Evolutionary conservation across 1,140 invertebrate genomes (phyloP).

Genomic region (Laupala kohalensis): DNA sequence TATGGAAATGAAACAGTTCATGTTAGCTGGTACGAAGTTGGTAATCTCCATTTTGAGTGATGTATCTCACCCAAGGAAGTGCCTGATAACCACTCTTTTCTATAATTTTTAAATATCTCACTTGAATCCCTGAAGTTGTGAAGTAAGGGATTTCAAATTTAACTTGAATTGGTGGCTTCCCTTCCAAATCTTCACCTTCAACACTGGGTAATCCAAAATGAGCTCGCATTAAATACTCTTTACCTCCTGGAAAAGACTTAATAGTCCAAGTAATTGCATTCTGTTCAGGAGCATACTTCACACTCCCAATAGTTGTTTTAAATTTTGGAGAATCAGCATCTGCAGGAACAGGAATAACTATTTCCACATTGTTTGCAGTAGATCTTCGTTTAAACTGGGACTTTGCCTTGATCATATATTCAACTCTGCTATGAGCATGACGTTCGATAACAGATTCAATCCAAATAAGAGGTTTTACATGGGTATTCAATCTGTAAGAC

Average conservation of each 20-base stretch:
- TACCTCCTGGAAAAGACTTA: slow-evolving; percentile 98
- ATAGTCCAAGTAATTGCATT: slow-evolving; percentile 99
- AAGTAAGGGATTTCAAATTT: slow-evolving; percentile 99
- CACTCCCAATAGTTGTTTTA: slow-evolving; percentile 94
- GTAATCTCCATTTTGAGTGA: slow-evolving; percentile 99
- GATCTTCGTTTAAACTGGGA: slow-evolving; percentile 97
- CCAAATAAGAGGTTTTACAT: slow-evolving; percentile 98
- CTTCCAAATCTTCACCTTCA: slow-evolving; percentile 87
- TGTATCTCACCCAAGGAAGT: slow-evolving; percentile 97
- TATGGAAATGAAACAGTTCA: too few species aligned
- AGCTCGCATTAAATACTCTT: slow-evolving; percentile 97
- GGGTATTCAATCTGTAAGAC: slow-evolving; percentile 95
- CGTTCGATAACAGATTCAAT: slow-evolving; percentile 98
- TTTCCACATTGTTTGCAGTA: slow-evolving; percentile 98
- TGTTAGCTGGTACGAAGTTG: slow-evolving; percentile 84
- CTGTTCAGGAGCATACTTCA: slow-evolving; percentile 94
- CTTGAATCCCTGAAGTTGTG: slow-evolving; percentile 97
- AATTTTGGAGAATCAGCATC: slow-evolving; percentile 99
- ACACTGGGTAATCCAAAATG: slow-evolving; percentile 99
- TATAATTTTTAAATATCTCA: slow-evolving; percentile 93
- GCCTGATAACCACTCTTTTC: slow-evolving; percentile 99
- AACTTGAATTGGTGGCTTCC: slow-evolving; percentile 95
- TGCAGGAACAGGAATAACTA: slow-evolving; percentile 94
- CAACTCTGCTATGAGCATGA: slow-evolving; percentile 94
- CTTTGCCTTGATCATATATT: slow-evolving; percentile 99